Percentiles rank a stretch among this genome's conserved stretches.
Conservation (phyloP, 2,113 vertebrate species). For the Plecturocebus donacophilus region DNA sequence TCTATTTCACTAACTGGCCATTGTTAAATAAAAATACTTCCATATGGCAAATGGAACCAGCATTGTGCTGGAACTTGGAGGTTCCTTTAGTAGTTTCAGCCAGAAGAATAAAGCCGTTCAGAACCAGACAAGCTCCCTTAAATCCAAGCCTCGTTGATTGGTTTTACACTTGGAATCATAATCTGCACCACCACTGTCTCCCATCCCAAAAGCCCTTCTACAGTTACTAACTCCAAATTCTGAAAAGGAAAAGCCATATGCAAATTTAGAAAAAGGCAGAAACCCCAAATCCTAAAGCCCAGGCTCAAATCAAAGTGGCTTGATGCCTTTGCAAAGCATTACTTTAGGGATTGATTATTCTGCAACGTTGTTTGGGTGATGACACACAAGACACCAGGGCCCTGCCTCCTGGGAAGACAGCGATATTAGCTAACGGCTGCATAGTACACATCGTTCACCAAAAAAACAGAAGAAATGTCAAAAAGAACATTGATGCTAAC, state of each 20-base stretch:
- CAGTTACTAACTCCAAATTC: neutral
- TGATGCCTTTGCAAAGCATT: neutral
- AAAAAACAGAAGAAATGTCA: neutral
- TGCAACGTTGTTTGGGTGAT: neutral
- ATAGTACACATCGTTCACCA: neutral
- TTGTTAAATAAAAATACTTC: neutral
- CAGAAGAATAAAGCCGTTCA: neutral
- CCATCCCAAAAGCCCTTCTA: neutral
- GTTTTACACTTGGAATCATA: neutral
- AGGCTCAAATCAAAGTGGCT: neutral
- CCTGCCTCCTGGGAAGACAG: neutral
- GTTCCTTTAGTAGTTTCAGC: neutral
- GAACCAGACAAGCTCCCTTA: neutral
- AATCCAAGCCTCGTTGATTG: neutral
- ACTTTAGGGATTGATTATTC: slow-evolving; percentile 23
- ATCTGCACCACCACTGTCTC: fast-evolving
- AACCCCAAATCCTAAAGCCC: neutral
- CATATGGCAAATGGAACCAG: neutral
- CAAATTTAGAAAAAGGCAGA: neutral
- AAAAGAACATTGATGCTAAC: neutral
- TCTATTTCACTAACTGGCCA: neutral
- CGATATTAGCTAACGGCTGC: neutral
- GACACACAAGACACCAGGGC: neutral
- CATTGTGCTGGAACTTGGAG: neutral
- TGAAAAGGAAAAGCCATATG: neutral